Base-by-base conservation (phyloP, 2,113 vertebrate genomes). In the Odocoileus virginianus region DNA sequence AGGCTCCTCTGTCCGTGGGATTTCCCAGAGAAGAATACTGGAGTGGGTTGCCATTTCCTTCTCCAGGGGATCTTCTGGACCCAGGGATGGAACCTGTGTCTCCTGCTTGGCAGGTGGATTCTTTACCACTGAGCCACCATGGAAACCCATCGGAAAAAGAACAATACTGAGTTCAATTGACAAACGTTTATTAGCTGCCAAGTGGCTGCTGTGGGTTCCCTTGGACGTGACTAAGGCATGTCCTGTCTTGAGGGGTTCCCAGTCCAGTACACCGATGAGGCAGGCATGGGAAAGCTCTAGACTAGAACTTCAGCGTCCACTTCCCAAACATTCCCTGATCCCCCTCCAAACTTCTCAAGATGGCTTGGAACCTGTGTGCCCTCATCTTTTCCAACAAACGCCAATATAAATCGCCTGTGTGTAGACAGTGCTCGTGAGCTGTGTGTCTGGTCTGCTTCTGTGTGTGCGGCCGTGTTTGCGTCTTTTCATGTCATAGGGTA, bases 251-350 rank as follows among this genome's bases (percentile, higher is more conserved):
- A 14, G 30, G 12, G 60, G 71, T 64, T 91, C 58, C 0, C 0
- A 0, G 27, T 6, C 78, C 4, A 45, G 78, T 14, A 13, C 23
- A 2, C 7, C 1, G 28, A 40, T 2, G 12, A 67, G 15, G 36
- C 10, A 11, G 25, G 30, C 2, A 0, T 27, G 27, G 36, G 61
- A 28, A 60, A 84, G 8, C 36, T 30, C 7, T 0, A 7, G 17
- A 27, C 40, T 3, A 45, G 55, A 60, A 25, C 40, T 40, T 13
- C 6, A 45, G 67, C 0, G 1, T 23, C 40, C 67, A 7, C 50
- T 15, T 92, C 21, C 74, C 17, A 3, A 19, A 28, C 30, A 10
- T 54, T 30, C 36, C 50, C 27, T 16, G 58, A 25, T 7, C 13
- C 40, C 23, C 33, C 61, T 21, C 43, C 54, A 36, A 47, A 28